Base-by-base conservation (phyloP, 2,888 invertebrate genomes). In the Meteorus colon region DNA sequence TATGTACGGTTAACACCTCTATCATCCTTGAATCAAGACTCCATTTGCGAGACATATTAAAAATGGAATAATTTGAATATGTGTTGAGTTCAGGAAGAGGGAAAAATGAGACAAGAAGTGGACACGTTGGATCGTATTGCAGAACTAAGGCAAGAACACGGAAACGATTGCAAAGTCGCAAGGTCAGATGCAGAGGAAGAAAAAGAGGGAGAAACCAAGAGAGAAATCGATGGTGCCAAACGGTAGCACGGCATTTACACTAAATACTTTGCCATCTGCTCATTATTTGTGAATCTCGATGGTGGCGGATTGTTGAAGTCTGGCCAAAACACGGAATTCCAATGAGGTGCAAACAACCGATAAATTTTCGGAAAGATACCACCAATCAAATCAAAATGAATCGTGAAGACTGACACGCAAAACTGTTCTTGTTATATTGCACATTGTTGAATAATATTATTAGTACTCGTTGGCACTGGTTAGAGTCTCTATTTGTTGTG, bases 21-120 rank as follows among this genome's bases (percentile, higher is more conserved):
- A 85, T 85, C 86, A 86, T 85, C 78, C 80, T 82, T 24, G 86
- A 86, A 72, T 86, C 86, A 34, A 86, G 82, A 73, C 86, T 86
- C 80, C 82, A 86, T 81, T 86, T 86, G 67, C 86, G 83, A 55
- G 83, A 75, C 82, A 81, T 84, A 29, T 62, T 65, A n/a, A 41
- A n/a, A 65, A 37, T 37, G 4, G n/a, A 65, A 19, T 62, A 62
- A 4, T 31, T 31, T 29, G 1, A 16, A 16, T 62, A 10, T 62
- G 16, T 16, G 29, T 14, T 29, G 6, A 62, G 6, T 62, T 29
- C 3, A 29, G 27, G 41, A 12, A 41, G 41, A 8, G 41, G 6
- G 24, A 55, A 4, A 8, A 55, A 19, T 19, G 8, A 55, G 6
- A n/a, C 4, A 4, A 48, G 19, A 19, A 55, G 55, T 55, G 19